These are phyloP conservation scores for Carpatolechia fugitivella DNA, from an alignment of 2,888 invertebrate species.

Conservation along the genomic window DNA sequence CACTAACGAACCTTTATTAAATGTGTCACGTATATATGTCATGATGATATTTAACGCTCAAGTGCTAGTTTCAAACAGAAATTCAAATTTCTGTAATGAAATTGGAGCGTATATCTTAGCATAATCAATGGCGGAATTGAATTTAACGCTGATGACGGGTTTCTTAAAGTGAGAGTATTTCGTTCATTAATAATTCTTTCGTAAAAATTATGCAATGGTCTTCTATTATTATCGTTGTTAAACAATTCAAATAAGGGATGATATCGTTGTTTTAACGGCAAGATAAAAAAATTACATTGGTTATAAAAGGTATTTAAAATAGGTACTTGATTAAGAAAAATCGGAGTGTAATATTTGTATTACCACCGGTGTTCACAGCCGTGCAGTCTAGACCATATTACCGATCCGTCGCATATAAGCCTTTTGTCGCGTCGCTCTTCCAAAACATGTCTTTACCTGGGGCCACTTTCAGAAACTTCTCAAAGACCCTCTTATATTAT, in stretches of 20 bases:
- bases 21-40: constrained; percentile 17
- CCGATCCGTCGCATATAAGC: not conserved
- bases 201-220: too few species aligned
- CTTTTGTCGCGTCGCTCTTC: not conserved
- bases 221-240: too few species aligned
- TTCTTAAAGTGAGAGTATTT: too few species aligned
- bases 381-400: not conserved
- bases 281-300: too few species aligned
- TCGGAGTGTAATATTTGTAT: too few species aligned
- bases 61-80: not conserved
- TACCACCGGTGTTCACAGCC: not conserved
- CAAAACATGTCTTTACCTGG: not conserved
- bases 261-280: too few species aligned
- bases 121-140: not conserved
- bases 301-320: too few species aligned
- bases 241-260: too few species aligned
- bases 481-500: not conserved
- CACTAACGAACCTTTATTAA: constrained; percentile 40
- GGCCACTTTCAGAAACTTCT: not conserved
- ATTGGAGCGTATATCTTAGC: not conserved
- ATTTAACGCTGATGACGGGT: not conserved
- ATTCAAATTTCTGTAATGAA: not conserved
- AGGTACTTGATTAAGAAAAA: too few species aligned
- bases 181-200: too few species aligned
- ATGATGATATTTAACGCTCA: constrained; percentile 4